Conservation (phyloP, 2,797 vertebrate species). For the Geranospiza caerulescens region DNA sequence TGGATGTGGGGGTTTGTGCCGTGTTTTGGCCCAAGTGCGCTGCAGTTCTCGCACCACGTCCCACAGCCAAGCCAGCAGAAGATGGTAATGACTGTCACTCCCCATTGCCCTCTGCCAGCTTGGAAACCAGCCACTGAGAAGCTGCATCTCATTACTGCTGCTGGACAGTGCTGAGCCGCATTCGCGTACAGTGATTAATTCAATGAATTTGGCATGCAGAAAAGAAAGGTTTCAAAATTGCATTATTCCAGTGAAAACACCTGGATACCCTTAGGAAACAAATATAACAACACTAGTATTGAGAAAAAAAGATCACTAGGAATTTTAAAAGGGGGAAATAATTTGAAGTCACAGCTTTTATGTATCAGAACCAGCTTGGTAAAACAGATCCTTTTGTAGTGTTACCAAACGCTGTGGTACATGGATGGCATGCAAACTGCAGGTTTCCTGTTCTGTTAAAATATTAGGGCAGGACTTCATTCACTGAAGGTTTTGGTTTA, state of each 20-base stretch:
- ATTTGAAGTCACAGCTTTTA: not conserved
- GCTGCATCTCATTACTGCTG: not conserved
- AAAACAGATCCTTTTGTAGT: not conserved
- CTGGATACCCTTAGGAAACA: constrained; percentile 29
- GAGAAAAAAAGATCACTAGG: not conserved
- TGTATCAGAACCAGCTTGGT: not conserved
- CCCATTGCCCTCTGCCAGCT: not conserved
- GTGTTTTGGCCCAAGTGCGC: not conserved
- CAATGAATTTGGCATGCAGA: not conserved
- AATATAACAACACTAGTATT: not conserved
- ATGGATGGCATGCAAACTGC: not conserved
- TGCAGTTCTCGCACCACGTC: not conserved
- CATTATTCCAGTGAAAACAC: constrained; percentile 24
- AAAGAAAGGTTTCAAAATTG: not conserved
- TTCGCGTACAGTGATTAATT: not conserved
- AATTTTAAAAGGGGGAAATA: constrained; percentile 16
- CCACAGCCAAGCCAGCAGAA: not conserved
- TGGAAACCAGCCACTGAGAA: not conserved
- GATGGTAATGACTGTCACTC: not conserved
- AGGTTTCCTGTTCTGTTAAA: not conserved
- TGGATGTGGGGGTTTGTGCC: not conserved
- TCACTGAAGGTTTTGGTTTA: not conserved
- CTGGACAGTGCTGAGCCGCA: not conserved
- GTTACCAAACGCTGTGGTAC: not conserved
- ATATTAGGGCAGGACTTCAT: not conserved